Conservation (phyloP, 2,113 vertebrate species). For the Ochotona curzoniae region DNA sequence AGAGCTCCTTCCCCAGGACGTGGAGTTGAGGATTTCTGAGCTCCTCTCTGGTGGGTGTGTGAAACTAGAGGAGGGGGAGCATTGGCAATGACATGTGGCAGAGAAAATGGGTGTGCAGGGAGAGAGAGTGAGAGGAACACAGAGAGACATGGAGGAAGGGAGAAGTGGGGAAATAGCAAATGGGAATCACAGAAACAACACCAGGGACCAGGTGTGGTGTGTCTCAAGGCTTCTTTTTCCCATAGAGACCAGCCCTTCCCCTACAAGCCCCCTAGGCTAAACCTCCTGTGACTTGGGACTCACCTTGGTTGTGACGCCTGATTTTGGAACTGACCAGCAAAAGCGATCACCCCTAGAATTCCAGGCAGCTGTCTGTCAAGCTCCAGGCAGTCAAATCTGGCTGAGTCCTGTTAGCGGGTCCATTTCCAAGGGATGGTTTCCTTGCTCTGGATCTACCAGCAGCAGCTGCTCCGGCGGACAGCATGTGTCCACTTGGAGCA, state of each 20-base stretch:
- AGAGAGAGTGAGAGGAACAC: too few species aligned
- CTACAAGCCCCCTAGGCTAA: not conserved
- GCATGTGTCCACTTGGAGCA: slow-evolving; percentile 64
- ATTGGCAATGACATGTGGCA: not conserved
- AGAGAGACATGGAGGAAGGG: not conserved
- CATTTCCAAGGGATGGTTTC: slow-evolving; percentile 38
- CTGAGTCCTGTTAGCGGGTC: not conserved
- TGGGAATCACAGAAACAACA: not conserved
- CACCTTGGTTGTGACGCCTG: not conserved
- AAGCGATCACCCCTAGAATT: not conserved
- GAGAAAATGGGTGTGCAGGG: not conserved
- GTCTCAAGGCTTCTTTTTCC: not conserved
- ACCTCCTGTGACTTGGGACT: not conserved
- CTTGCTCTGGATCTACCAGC: not conserved
- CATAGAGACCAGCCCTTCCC: not conserved
- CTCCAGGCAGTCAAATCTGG: slow-evolving; percentile 24
- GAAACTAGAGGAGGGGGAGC: not conserved
- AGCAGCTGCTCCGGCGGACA: not conserved
- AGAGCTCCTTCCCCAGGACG: not conserved
- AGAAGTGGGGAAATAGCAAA: too few species aligned
- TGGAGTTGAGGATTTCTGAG: not conserved
- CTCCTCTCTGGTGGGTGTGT: not conserved
- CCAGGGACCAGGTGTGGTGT: not conserved
- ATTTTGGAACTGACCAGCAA: slow-evolving; percentile 5
- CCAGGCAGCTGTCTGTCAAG: slow-evolving; percentile 21